Percentiles rank a stretch among this genome's conserved stretches.
Conservation (phyloP, 2,888 invertebrate genomes). For the Caenorhabditis drosophilae region DNA sequence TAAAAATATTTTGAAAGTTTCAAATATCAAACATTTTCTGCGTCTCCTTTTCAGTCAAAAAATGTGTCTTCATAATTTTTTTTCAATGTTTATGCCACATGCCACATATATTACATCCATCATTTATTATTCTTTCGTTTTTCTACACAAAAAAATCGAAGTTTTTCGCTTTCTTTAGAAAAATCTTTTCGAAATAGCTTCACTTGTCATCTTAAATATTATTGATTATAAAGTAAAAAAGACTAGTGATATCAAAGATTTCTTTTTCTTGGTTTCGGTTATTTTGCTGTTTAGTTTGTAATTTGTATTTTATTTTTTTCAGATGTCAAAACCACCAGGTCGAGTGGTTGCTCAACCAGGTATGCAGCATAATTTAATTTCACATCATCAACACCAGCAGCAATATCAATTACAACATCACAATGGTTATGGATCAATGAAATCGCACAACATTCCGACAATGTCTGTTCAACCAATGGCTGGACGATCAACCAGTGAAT, state of each 20-base stretch:
- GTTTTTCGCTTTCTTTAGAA: neutral
- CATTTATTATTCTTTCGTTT: conserved; percentile 3
- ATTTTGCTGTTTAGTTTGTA: neutral
- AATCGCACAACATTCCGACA: conserved; percentile 34
- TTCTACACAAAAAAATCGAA: neutral
- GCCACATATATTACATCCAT: too few species aligned
- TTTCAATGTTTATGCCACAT: too few species aligned
- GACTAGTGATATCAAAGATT: neutral
- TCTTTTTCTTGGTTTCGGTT: neutral
- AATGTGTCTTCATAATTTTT: too few species aligned
- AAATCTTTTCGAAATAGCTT: neutral
- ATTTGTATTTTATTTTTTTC: conserved; percentile 15
- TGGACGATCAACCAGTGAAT: conserved; percentile 12
- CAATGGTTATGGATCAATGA: neutral
- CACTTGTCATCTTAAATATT: neutral
- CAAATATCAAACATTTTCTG: too few species aligned
- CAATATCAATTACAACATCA: neutral
- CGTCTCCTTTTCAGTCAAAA: too few species aligned
- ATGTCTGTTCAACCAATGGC: conserved; percentile 49
- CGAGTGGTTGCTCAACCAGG: conserved; percentile 43
- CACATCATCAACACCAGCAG: conserved; percentile 10
- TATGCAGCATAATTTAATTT: conserved; percentile 2
- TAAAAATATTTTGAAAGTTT: too few species aligned
- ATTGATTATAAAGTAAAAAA: neutral
- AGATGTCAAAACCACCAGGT: conserved; percentile 54